Evolutionary conservation across 2,113 vertebrate genomes (phyloP), one percentile per base, ranked within the genome.

Genomic region (Chionomys nivalis): DNA sequence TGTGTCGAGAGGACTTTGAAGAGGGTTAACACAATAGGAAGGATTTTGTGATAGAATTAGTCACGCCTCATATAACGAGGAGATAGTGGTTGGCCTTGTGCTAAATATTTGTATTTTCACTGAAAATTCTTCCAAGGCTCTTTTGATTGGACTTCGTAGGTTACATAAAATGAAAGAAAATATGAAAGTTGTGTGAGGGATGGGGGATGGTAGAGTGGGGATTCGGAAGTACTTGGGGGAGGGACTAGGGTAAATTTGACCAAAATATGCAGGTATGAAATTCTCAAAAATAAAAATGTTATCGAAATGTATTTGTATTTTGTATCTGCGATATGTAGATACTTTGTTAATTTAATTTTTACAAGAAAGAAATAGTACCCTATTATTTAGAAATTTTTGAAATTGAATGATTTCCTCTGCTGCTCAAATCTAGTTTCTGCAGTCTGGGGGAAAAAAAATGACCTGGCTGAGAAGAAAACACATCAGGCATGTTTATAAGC

Each of bases 341-440:
- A 77, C 47, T 92, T 90, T 90, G 36, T 70, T 89, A 49, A 70
- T 85, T 68, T 95, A 52, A 36, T 49, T 77, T 88, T 13, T 49
- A 39, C 52, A 65, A 87, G 33, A 82, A 33, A 93, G n/a, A 8
- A n/a, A 68, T 76, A 36, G 2, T 52, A 5, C n/a, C 72, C 68
- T 33, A 83, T 93, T 55, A 72, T 93, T 94, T 21, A 97, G 81
- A 95, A 77, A 65, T 31, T 16, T 92, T 76, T 85, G 36, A 44
- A 86, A 76, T 75, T 19, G 75, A 89, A n/a, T 79, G 23, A 10
- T 21, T 17, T 90, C 7, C 5, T 47, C 42, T 77, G 76, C 33
- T 16, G 61, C 3, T n/a, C 31, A 33, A 83, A 33, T 76, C 94
- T 5, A 88, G 96, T 95, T 85, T 88, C 49, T 94, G 95, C 39